phyloP scores from a whole-genome alignment of 2,113 vertebrate species.

The Pan troglodytes region NHGRI_mPanTro3-v2.1_pri NC_072408.2:23677501-23678000 shows the following conservation, averaged over 20 bases:
- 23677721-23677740: not conserved
- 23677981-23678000: not conserved
- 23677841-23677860: not conserved
- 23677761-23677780: not conserved
- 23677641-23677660: not conserved
- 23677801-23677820: not conserved
- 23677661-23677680: not conserved
- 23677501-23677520: not conserved
- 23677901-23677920: not conserved
- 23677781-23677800: not conserved
- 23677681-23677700: not conserved
- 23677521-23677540: not conserved
- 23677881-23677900: not conserved
- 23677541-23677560: constrained; percentile 7
- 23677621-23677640: not conserved
- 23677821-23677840: not conserved
- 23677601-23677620: not conserved
- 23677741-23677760: not conserved
- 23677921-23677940: not conserved
- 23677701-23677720: not conserved
- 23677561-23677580: not conserved
- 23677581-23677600: not conserved
- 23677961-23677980: not conserved
- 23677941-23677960: not conserved
- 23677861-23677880: not conserved